These are phyloP conservation scores for Slavum lentiscoides DNA, from an alignment of 2,888 invertebrate genomes.

Conservation along the genomic window DNA sequence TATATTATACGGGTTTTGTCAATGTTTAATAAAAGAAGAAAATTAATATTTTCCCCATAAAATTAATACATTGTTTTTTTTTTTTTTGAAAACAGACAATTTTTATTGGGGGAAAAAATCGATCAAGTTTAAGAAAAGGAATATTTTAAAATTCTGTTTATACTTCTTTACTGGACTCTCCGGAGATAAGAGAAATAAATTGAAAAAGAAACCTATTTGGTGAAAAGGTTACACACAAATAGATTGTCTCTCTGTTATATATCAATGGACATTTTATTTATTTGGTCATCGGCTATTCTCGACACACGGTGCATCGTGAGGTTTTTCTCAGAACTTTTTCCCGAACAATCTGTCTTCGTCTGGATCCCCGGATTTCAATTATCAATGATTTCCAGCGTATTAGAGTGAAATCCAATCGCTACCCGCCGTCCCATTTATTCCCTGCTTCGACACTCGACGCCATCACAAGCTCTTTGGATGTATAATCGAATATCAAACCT, in stretches of 20 bases:
- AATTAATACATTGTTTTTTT: background rate
- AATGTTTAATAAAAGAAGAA: too few relatives aligned
- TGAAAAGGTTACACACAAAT: slow-evolving; percentile 24
- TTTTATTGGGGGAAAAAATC: background rate
- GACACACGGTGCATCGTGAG: slow-evolving; percentile 23
- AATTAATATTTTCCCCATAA: too few relatives aligned
- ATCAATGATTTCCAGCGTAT: slow-evolving; percentile 40
- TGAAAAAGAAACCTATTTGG: slow-evolving; percentile 28
- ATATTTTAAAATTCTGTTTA: slow-evolving; percentile 23
- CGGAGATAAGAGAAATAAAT: slow-evolving; percentile 45
- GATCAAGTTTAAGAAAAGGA: background rate
- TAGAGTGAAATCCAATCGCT: slow-evolving; percentile 39
- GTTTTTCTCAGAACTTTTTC: slow-evolving; percentile 33
- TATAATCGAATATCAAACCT: slow-evolving; percentile 34
- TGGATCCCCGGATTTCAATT: slow-evolving; percentile 39
- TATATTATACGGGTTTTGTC: too few relatives aligned
- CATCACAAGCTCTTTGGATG: background rate
- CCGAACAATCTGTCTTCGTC: slow-evolving; percentile 45
- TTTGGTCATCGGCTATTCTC: slow-evolving; percentile 47
- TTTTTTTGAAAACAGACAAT: background rate
- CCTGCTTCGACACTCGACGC: slow-evolving; percentile 9
- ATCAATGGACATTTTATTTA: slow-evolving; percentile 42
- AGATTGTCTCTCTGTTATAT: slow-evolving; percentile 21
- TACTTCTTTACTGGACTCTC: background rate
- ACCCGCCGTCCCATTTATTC: slow-evolving; percentile 19